Conservation (phyloP, 2,888 invertebrate species). For the Lasiommata megera region DNA sequence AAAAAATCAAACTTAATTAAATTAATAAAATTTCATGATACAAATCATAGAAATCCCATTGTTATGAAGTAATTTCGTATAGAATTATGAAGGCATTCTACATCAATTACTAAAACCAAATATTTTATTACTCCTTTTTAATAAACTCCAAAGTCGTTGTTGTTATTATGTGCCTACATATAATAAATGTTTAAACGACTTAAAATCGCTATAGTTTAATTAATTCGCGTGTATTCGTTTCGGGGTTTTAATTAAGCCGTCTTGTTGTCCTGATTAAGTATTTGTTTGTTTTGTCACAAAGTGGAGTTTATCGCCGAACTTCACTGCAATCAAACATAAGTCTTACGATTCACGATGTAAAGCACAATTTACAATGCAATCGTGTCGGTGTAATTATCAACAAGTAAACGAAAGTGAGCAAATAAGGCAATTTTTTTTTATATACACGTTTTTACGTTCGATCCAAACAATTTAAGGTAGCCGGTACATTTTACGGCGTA, state of each 20-base stretch:
- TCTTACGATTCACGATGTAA: neutral
- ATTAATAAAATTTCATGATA: too few species aligned
- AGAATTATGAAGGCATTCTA: too few species aligned
- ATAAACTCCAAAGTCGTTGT: neutral
- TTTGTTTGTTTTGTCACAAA: conserved; percentile 49
- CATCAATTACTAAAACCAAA: too few species aligned
- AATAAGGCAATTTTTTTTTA: conserved; percentile 24
- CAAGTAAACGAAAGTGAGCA: conserved; percentile 28
- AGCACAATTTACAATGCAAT: neutral
- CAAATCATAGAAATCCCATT: too few species aligned
- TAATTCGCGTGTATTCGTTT: conserved; percentile 46
- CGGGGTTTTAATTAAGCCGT: conserved; percentile 63
- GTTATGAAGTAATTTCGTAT: too few species aligned
- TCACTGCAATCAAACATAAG: neutral
- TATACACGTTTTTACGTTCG: conserved; percentile 18
- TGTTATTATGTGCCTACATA: conserved; percentile 1
- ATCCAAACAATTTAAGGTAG: conserved; percentile 6
- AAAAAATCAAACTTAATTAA: too few species aligned
- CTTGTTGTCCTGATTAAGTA: conserved; percentile 58
- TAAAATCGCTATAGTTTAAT: conserved; percentile 43
- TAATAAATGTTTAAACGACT: conserved; percentile 13
- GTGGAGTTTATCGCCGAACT: conserved; percentile 31
- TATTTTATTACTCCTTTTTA: neutral
- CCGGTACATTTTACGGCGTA: conserved; percentile 3
- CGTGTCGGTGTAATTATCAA: conserved; percentile 23